phyloP scores from a whole-genome alignment of 1,140 invertebrate species.

The Vanessa atalanta region DNA sequence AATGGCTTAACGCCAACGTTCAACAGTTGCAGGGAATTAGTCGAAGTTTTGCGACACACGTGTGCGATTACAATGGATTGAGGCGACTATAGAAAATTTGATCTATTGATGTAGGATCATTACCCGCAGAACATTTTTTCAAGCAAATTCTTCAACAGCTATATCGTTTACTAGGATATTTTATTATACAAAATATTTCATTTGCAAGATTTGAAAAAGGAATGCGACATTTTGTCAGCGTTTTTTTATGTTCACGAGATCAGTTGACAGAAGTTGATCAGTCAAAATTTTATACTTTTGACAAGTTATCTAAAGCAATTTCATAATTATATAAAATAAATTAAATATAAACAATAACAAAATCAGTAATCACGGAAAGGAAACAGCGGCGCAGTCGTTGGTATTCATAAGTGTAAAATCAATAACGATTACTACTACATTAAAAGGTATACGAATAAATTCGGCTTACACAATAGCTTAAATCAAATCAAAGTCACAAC shows the following conservation, averaged over 20 bases:
- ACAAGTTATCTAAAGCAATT: no score
- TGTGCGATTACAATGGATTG: conserved; percentile 46
- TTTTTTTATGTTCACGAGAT: no score
- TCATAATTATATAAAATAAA: no score
- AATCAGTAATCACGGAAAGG: no score
- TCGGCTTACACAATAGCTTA: neutral
- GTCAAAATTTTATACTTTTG: no score
- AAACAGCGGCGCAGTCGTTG: neutral
- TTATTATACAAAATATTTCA: neutral
- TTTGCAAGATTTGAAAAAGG: neutral
- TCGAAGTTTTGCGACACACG: conserved; percentile 38
- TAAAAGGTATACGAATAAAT: neutral
- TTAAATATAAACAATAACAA: no score
- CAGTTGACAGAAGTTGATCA: no score
- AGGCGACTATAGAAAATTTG: conserved; percentile 42
- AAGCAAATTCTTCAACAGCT: neutral
- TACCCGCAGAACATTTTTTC: conserved; percentile 14
- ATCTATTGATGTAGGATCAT: conserved; percentile 40
- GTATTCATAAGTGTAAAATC: neutral
- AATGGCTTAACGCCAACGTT: neutral
- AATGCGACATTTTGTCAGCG: no score
- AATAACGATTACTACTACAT: neutral
- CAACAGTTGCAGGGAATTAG: conserved; percentile 22
- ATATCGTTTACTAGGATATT: conserved; percentile 6
- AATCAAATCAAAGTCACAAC: neutral